Evolutionary conservation across 1,140 invertebrate genomes (phyloP).

Genomic region (Neelides sp.): DNA sequence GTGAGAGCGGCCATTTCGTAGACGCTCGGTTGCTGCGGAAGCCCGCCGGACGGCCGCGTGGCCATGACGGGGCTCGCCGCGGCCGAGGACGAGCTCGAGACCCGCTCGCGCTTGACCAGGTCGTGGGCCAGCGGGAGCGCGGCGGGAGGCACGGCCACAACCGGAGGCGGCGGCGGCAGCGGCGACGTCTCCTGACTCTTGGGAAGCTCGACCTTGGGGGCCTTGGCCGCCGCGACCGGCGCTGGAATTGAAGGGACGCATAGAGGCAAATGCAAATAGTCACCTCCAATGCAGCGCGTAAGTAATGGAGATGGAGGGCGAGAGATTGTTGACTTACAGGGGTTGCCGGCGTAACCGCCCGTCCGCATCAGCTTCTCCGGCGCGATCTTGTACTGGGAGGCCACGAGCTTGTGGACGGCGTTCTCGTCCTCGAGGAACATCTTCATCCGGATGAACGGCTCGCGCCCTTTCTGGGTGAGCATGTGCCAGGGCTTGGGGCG

Average conservation of each 20-base stretch:
- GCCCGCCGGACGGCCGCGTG: conserved; percentile 32
- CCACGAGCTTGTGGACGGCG: conserved; percentile 88
- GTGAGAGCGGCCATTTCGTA: conserved; percentile 94
- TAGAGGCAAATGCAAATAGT: no score
- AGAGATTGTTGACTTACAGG: conserved; percentile 45
- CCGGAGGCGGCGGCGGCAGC: conserved; percentile 34
- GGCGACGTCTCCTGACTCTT: conserved; percentile 33
- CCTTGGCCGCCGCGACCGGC: conserved; percentile 22
- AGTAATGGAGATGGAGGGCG: no score
- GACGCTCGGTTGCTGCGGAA: conserved; percentile 60
- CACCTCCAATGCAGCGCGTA: no score
- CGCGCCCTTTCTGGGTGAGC: conserved; percentile 90
- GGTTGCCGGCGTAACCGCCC: conserved; percentile 74
- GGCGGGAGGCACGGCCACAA: conserved; percentile 35
- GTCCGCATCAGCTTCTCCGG: conserved; percentile 91
- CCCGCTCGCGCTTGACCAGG: conserved; percentile 21
- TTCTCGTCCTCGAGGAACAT: conserved; percentile 96
- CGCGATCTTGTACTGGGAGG: conserved; percentile 93
- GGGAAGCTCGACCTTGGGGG: conserved; percentile 22
- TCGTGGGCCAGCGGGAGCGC: conserved; percentile 33
- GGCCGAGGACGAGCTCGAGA: conserved; percentile 37
- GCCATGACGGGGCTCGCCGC: conserved; percentile 44
- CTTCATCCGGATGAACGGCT: conserved; percentile 96
- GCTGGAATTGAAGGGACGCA: conserved; percentile 16
- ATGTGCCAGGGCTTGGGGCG: conserved; percentile 94